phyloP scores from a whole-genome alignment of 2,888 invertebrate species.

The Nebria brevicollis region DNA sequence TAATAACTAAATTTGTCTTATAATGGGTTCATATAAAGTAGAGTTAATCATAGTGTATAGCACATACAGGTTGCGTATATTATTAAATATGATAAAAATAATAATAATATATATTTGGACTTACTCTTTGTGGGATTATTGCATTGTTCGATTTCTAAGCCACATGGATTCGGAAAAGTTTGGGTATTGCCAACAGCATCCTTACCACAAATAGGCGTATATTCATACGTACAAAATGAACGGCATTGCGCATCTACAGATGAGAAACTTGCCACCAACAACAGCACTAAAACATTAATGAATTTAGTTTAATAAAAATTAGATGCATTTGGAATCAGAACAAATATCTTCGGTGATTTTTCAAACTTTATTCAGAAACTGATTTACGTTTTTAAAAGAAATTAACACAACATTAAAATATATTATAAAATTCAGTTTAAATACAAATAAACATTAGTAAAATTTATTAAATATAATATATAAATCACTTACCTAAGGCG shows the following conservation, averaged over 20 bases:
- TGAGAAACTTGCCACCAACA: neutral
- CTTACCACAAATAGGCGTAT: constrained; percentile 4
- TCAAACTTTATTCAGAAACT: too few species aligned
- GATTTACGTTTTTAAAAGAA: too few species aligned
- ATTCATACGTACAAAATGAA: neutral
- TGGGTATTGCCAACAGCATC: neutral
- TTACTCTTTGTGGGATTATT: neutral
- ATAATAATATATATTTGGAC: neutral
- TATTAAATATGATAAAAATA: neutral
- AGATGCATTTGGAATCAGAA: too few species aligned
- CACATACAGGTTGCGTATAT: too few species aligned
- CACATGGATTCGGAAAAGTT: constrained; percentile 6
- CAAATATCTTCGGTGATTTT: too few species aligned
- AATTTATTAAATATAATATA: too few species aligned
- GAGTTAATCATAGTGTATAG: too few species aligned
- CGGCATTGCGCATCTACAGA: neutral
- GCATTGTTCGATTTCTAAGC: neutral
- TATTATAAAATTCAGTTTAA: too few species aligned
- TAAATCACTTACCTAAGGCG: neutral
- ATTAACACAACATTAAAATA: too few species aligned
- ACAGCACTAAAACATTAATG: neutral
- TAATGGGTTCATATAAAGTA: too few species aligned
- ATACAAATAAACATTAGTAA: too few species aligned
- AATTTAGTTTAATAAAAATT: neutral
- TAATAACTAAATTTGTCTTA: neutral